Base-by-base conservation (phyloP, 2,113 vertebrate genomes). In the Reinhardtius hippoglossoides region DNA sequence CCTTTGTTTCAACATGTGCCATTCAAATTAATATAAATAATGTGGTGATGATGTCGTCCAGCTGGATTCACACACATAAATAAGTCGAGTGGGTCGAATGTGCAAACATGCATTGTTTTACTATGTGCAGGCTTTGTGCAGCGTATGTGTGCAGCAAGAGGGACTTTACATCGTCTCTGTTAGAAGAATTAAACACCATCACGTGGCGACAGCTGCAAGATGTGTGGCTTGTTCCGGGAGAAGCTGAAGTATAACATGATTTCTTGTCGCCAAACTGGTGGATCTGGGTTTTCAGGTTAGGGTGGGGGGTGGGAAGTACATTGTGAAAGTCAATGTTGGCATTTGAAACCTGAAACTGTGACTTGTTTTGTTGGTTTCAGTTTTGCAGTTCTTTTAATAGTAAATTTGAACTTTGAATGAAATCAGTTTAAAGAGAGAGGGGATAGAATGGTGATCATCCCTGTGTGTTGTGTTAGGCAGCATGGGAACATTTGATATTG, bases 21-120 rank as follows among this genome's bases (percentile, higher is more conserved):
- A 46, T 31, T 73, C 26, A 77, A 56, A 57, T 65, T 2, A 24
- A 73, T 18, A 3, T n/a, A 24, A 63, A 72, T 44, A 73, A 52
- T 57, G 16, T 27, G 24, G 46, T 13, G 13, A 4, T 54, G 24
- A 31, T n/a, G 4, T n/a, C 40, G 16, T 63, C n/a, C 3, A 0
- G n/a, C 40, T 50, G 56, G 27, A 59, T 63, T 26, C 18, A 66
- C 24, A 35, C 1, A 56, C 16, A 44, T 26, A 58, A 42, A 44
- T 2, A 75, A 67, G 35, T 65, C 14, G 7, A 44, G 52, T 40
- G 9, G 26, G n/a, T 24, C 20, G 5, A 21, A 63, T n/a, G 18
- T 40, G 31, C 55, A 54, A 31, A n/a, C 31, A 48, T 20, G 2
- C n/a, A 52, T 67, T 58, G 27, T 67, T 60, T 54, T 2, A 58